Evolutionary conservation across 2,888 invertebrate species (phyloP).

Genomic region (Cremastinae sp.): DNA sequence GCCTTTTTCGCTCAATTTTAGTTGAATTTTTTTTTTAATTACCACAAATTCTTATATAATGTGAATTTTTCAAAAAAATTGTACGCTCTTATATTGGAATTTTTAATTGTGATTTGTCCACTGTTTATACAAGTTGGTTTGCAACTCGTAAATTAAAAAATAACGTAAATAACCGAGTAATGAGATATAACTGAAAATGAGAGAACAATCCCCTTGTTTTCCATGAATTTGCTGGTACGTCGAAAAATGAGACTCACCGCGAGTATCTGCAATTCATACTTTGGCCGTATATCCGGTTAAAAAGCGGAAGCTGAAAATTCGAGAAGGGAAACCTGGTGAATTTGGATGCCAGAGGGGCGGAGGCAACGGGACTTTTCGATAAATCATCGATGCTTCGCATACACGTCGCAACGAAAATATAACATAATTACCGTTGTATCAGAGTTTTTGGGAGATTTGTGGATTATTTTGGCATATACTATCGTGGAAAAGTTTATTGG

Average conservation of each 20-base stretch:
- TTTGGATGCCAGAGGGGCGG: not conserved
- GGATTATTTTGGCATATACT: constrained; percentile 32
- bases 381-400: constrained; percentile 54
- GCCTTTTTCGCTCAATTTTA: no score
- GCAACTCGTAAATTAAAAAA: no score
- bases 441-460: constrained; percentile 27
- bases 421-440: constrained; percentile 67
- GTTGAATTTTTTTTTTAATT: no score
- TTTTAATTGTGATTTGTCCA: no score
- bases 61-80: no score
- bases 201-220: constrained; percentile 2
- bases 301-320: constrained; percentile 38
- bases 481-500: constrained; percentile 13
- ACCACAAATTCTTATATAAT: no score
- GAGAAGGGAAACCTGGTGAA: not conserved
- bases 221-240: constrained; percentile 35
- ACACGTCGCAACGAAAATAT: constrained; percentile 46
- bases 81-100: no score
- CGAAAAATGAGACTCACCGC: constrained; percentile 17
- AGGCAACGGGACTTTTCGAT: constrained; percentile 16
- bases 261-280: constrained; percentile 39
- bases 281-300: constrained; percentile 29
- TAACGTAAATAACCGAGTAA: not conserved
- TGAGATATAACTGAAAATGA: not conserved
- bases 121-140: no score